Evolutionary conservation across 2,113 vertebrate species (phyloP).

Genomic region (Typhlomys cinereus): DNA sequence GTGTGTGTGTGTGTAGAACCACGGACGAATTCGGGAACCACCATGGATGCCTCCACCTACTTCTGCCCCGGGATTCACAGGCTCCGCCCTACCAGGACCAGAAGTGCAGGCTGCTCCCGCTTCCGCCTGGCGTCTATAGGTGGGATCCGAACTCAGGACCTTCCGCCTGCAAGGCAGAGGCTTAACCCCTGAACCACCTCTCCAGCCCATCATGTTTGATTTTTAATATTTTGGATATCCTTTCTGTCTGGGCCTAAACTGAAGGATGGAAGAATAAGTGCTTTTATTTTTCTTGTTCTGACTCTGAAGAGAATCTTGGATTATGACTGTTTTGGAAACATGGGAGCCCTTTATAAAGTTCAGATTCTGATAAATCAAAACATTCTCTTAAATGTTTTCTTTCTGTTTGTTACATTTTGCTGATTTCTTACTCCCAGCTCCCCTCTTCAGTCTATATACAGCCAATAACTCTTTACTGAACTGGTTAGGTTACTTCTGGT

Average conservation of each 20-base stretch:
- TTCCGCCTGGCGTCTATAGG: too few relatives aligned
- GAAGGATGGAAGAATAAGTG: slow-evolving; percentile 7
- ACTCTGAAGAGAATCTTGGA: slow-evolving; percentile 48
- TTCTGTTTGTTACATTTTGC: neutral
- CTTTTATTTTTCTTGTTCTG: neutral
- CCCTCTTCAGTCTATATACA: neutral
- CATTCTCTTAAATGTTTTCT: slow-evolving; percentile 21
- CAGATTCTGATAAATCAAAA: neutral
- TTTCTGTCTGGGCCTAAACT: neutral
- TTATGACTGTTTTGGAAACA: slow-evolving; percentile 14
- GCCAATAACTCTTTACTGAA: neutral
- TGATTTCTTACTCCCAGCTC: neutral
- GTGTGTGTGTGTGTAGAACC: too few relatives aligned
- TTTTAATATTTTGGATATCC: neutral
- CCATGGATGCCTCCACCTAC: too few relatives aligned
- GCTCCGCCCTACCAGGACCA: too few relatives aligned
- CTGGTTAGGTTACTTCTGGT: neutral
- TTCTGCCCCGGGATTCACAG: too few relatives aligned
- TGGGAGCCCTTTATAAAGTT: slow-evolving; percentile 24
- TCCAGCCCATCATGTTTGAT: too few relatives aligned
- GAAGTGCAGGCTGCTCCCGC: too few relatives aligned
- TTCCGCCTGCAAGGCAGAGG: too few relatives aligned
- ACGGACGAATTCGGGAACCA: too few relatives aligned
- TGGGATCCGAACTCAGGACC: too few relatives aligned
- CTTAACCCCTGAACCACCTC: too few relatives aligned